Base-by-base conservation (phyloP, 1,140 invertebrate genomes). In the Catajapyx aquilonaris region DNA sequence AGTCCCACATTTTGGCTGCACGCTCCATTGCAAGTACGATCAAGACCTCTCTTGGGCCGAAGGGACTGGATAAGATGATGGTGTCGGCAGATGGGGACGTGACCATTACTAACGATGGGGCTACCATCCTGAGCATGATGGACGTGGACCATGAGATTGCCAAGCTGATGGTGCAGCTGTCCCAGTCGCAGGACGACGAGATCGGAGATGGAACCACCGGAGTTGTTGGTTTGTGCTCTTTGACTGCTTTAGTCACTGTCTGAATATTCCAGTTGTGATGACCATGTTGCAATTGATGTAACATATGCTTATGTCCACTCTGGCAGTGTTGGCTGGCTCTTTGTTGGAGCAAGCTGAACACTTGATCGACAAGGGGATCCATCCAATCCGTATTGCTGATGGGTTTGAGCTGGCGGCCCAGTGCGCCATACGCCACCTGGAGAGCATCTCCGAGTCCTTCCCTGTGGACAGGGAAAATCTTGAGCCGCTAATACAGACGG, bases 151-250 rank as follows among this genome's bases (percentile, higher is more conserved):
- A 99, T 59, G 81, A 97, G 66, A 90, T 99, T 51, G 94, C 88
- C 19, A 98, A 97, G 53, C 59, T 99, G 3, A 81, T 99, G 73
- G 94, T 99, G 11, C 87, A 99, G 52, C 60, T 99, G 31, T 91
- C 88, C 10, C 90, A 98, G 56, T 96, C 91, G 39, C 94, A 99
- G 57, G 95, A 99, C 61, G 90, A 97, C 65, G 95, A 99, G 66
- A 98, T 98, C 53, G 94, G 95, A 17, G 95, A 99, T 68, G 95
- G 95, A 28, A 99, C 95, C 10, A 99, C 95, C 37, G 94, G 94
- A 18, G 95, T 99, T 50, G 94, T 99, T 39, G 85, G 71, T 75
- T 49, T 46, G 57, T 51, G 20, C 31, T 5, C 20, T 19, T 40
- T 22, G 11, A 15, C 7, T 37, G 23, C 35, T 41, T 38, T 28